phyloP scores from a whole-genome alignment of 2,797 vertebrate species.

The Trachops cirrhosus region DNA sequence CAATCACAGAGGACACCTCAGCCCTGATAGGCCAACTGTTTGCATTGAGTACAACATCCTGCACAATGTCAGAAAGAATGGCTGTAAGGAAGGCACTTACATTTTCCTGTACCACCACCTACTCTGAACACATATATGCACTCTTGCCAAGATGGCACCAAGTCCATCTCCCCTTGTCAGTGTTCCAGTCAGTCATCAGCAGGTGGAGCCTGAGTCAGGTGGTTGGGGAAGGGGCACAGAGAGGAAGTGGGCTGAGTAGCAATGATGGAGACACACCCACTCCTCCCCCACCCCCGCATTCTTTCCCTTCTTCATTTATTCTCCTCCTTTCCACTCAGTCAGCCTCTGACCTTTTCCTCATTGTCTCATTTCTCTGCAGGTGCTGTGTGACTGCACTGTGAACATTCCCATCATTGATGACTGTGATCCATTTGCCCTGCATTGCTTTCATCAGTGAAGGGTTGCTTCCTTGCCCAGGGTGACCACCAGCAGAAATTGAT shows the following conservation, averaged over 20 bases:
- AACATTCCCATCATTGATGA: conserved; percentile 92
- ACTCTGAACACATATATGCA: conserved; percentile 56
- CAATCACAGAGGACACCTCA: conserved; percentile 91
- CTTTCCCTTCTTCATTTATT: background rate
- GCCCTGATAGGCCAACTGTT: conserved; percentile 88
- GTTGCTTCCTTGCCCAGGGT: conserved; percentile 90
- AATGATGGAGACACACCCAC: background rate
- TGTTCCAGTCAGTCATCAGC: conserved; percentile 92
- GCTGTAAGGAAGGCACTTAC: conserved; percentile 93
- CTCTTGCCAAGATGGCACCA: conserved; percentile 91
- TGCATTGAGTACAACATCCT: conserved; percentile 93
- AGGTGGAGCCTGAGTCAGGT: conserved; percentile 80
- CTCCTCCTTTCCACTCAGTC: background rate
- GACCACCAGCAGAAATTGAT: conserved; percentile 91
- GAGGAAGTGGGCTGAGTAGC: background rate
- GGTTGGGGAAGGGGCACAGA: background rate
- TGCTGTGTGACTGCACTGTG: conserved; percentile 90
- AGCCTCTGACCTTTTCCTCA: background rate
- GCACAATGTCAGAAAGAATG: conserved; percentile 92
- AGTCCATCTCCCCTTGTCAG: conserved; percentile 84
- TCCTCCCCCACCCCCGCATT: background rate
- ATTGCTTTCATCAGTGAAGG: conserved; percentile 89
- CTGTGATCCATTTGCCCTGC: conserved; percentile 90
- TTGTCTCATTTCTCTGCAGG: conserved; percentile 77
- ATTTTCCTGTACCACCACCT: conserved; percentile 77